Evolutionary conservation across 2,113 vertebrate genomes (phyloP).

Genomic region (Orycteropus afer): DNA sequence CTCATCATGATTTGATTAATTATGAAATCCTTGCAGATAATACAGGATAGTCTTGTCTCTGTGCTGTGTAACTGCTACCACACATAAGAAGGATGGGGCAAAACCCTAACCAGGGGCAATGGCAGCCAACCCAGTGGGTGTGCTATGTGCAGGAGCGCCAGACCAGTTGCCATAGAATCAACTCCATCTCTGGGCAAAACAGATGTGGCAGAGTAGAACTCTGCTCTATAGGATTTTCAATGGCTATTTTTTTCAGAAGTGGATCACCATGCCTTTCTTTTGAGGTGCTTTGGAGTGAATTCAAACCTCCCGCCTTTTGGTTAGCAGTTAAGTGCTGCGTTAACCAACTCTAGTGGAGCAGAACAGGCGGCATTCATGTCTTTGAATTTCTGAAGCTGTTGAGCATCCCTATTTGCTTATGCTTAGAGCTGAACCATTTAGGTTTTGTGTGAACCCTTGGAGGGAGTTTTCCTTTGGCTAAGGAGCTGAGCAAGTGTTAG

Average conservation of each 20-base stretch:
- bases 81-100: not conserved
- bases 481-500: not conserved
- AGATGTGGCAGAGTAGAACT: not conserved
- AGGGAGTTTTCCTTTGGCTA: not conserved
- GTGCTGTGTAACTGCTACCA: not conserved
- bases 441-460: not conserved
- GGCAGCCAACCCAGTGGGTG: not conserved
- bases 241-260: not conserved
- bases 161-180: not conserved
- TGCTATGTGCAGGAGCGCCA: no score
- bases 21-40: conserved; percentile 17
- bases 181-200: not conserved
- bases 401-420: rapidly evolving
- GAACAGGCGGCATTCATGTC: not conserved
- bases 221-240: not conserved
- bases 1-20: conserved; percentile 16
- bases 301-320: not conserved
- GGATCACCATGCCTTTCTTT: not conserved
- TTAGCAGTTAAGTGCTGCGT: not conserved
- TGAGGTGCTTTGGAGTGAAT: not conserved
- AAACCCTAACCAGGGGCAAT: not conserved
- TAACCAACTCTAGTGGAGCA: not conserved
- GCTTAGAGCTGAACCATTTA: not conserved
- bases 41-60: not conserved
- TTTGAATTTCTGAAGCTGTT: not conserved